A percentile compares a stretch with the other conserved stretches of the same genome.
Conservation (phyloP, 2,888 invertebrate species). For the Nemoura dubitans region DNA sequence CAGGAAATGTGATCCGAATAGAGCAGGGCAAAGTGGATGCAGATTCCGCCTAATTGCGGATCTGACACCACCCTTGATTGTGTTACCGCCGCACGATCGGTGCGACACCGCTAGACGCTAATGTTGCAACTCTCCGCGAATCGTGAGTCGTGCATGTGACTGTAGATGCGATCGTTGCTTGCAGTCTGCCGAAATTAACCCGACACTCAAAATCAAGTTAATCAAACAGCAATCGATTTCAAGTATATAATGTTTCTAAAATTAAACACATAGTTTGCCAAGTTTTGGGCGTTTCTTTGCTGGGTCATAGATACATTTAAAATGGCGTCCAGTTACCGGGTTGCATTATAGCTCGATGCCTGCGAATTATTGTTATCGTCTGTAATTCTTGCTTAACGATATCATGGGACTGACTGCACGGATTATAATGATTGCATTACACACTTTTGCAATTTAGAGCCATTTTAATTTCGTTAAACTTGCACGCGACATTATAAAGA, state of each 20-base stretch:
- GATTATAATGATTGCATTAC: too few species aligned
- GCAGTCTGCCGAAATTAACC: not conserved
- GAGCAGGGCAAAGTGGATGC: not conserved
- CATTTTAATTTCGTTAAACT: too few species aligned
- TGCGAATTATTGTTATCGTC: too few species aligned
- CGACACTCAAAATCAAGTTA: not conserved
- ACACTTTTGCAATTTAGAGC: too few species aligned
- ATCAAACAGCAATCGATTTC: not conserved
- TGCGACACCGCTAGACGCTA: too few species aligned
- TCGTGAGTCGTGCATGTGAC: not conserved
- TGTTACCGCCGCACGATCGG: not conserved
- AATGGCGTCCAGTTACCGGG: not conserved
- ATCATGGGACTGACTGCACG: too few species aligned
- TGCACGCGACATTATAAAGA: too few species aligned
- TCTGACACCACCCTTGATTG: not conserved
- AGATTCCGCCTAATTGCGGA: not conserved
- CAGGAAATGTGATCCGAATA: not conserved
- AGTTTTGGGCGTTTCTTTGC: not conserved
- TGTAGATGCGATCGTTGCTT: not conserved
- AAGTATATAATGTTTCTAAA: not conserved
- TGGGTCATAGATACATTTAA: not conserved
- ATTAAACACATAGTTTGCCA: not conserved
- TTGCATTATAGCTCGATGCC: too few species aligned
- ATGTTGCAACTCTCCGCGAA: not conserved
- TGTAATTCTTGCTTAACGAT: too few species aligned